Conservation (phyloP, 2,797 vertebrate species). For the Neomorphus geoffroyi region DNA sequence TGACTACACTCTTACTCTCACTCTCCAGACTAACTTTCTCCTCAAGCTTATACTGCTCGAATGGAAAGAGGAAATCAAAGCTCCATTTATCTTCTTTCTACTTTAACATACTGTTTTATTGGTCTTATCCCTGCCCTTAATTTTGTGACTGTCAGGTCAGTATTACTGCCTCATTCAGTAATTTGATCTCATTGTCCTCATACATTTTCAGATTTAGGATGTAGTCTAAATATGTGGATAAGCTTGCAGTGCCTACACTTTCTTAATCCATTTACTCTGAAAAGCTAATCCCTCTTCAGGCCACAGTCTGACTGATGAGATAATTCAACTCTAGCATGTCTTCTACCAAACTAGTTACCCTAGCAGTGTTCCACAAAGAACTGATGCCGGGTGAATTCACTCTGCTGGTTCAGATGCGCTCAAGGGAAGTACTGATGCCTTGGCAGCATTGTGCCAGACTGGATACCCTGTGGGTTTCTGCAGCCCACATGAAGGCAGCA, state of each 20-base stretch:
- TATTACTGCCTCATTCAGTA: background rate
- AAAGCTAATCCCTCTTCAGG: background rate
- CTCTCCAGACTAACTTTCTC: background rate
- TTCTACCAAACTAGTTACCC: background rate
- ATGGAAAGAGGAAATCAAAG: background rate
- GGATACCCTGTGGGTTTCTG: background rate
- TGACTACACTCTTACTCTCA: background rate
- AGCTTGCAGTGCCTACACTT: background rate
- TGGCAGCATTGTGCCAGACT: background rate
- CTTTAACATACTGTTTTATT: background rate
- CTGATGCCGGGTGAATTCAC: background rate
- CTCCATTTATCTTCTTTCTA: background rate
- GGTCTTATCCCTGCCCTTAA: background rate
- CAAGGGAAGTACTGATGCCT: background rate
- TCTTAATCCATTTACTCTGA: background rate
- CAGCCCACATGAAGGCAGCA: background rate
- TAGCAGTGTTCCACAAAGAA: background rate
- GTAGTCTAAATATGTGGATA: background rate
- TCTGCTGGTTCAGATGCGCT: background rate
- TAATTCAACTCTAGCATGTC: background rate
- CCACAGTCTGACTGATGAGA: rapidly evolving
- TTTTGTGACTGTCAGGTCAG: background rate
- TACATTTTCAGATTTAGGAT: background rate
- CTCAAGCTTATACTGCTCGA: background rate
- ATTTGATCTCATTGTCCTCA: background rate